Evolutionary conservation across 1,140 invertebrate genomes (phyloP), one percentile per base, ranked within the genome.

Genomic region (Lethrus apterus): DNA sequence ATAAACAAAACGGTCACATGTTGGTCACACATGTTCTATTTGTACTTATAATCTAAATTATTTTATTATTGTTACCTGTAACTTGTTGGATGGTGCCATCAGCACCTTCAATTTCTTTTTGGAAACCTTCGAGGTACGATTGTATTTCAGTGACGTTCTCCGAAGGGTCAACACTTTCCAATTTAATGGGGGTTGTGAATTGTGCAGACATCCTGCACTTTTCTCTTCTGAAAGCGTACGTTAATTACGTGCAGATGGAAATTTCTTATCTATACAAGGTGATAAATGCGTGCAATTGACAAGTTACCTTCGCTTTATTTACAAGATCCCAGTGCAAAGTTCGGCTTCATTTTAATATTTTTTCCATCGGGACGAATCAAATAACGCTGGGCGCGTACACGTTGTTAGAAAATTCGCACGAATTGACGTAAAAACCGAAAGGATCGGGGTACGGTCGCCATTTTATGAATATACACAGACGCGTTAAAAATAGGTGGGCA

Each of bases 111-210:
- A 90, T 89, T 66, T 90, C 86, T 59, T 89, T 89, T 57, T 91
- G 86, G 60, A 90, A 89, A 2, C 84, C 84, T 42, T 82, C 84
- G 30, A 91, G 68, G 57, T 90, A 90, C 42, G 84, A 84, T 56
- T 90, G 86, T 54, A 89, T 85, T 53, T 87, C 84, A 20, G 78
- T 81, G 10, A 85, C 79, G 50, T 69, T 72, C 56, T 79, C 75
- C n/a, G 55, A 51, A 51, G 47, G 44, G 36, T 68, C 67, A 11
- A 56, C 55, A 10, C 54, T 52, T 50, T 70, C 66, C 44, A 70
- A 46, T 54, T 70, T 70, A 21, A 70, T 62, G 15, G 53, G 46
- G 9, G 19, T 54, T 7, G 52, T 46, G 43, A 65, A 66, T 46
- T 59, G 56, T 43, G 63, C 52, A 52, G 59, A 50, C 61, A 65